Evolutionary conservation across 92 coral and sea anemone species (phyloP).

Genomic region (Plumapathes pennacea): DNA sequence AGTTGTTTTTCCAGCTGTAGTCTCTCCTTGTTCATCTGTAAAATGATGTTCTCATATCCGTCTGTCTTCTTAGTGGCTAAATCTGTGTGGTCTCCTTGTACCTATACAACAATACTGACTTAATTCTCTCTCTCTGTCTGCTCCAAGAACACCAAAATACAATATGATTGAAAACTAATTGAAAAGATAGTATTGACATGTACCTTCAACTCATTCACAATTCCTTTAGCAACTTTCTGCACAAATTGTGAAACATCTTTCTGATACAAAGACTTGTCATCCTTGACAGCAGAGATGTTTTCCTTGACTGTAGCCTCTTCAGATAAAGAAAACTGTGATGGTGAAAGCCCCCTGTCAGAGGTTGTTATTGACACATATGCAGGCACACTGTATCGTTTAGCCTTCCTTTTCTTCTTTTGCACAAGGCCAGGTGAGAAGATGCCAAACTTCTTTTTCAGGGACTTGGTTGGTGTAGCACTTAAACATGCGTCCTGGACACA

Average conservation of each 20-base stretch:
- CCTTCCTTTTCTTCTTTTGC: constrained; percentile 24
- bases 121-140: constrained; percentile 2
- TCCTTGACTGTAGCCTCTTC: no score
- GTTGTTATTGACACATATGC: constrained; percentile 37
- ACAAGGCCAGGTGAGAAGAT: no score
- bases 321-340: no score
- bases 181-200: neutral
- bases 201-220: constrained; percentile 3
- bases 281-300: no score
- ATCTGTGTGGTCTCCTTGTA: constrained; percentile 36
- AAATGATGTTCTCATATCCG: constrained; percentile 66
- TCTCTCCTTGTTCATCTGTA: constrained; percentile 87
- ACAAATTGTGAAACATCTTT: no score
- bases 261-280: no score
- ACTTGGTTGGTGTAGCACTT: constrained; percentile 23
- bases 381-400: constrained; percentile 69
- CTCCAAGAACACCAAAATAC: neutral
- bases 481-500: constrained; percentile 62
- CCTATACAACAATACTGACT: neutral
- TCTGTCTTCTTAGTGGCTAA: constrained; percentile 47
- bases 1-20: constrained; percentile 78
- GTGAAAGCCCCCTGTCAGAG: no score
- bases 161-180: neutral
- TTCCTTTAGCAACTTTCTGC: constrained; percentile 13
- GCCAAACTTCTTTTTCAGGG: no score